These are phyloP conservation scores for Metridium senile DNA, from an alignment of 92 coral and sea anemone genomes.

Conservation along the genomic window DNA sequence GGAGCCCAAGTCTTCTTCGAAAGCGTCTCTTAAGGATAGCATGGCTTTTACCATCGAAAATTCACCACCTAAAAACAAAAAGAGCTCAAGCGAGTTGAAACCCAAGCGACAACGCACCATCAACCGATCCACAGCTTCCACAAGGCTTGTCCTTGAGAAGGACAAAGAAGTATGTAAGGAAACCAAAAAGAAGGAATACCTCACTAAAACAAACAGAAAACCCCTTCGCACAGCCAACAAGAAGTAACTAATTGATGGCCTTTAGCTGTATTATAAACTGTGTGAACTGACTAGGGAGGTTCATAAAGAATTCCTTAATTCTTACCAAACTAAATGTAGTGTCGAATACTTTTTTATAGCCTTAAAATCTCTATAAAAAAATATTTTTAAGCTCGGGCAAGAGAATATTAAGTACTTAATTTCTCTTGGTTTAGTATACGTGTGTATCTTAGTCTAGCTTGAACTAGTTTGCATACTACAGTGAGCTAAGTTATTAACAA, in stretches of 20 bases:
- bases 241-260: constrained; percentile 6
- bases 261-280: neutral
- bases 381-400: too few relatives aligned
- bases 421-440: too few relatives aligned
- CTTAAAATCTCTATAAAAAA: too few relatives aligned
- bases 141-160: constrained; percentile 51
- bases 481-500: too few relatives aligned
- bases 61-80: constrained; percentile 75
- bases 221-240: constrained; percentile 59
- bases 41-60: constrained; percentile 75
- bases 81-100: constrained; percentile 32
- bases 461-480: too few relatives aligned
- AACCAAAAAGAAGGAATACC: constrained; percentile 40
- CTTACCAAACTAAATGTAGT: too few relatives aligned
- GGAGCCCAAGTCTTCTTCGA: neutral
- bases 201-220: constrained; percentile 33
- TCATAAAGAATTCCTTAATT: too few relatives aligned
- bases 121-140: constrained; percentile 69
- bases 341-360: too few relatives aligned
- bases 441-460: too few relatives aligned
- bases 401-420: too few relatives aligned
- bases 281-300: too few relatives aligned
- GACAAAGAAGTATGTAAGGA: constrained; percentile 50
- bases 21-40: neutral
- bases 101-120: constrained; percentile 74